Base-by-base conservation (phyloP, 2,888 invertebrate species). In the Athalia circularis region DNA sequence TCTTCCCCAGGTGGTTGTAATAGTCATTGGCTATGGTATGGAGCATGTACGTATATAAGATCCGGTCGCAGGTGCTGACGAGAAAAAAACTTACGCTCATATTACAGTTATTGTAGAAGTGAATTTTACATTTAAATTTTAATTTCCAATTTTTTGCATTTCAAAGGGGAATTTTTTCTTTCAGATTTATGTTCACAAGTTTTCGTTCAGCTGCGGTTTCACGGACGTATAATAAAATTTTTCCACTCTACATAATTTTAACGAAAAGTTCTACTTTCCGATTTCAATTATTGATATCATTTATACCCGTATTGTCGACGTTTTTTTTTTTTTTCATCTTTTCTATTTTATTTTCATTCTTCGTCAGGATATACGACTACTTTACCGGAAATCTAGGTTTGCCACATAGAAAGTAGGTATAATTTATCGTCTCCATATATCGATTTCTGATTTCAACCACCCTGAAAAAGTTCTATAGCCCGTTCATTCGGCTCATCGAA, bases 1-100 rank as follows among this genome's bases (percentile, higher is more conserved):
- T 13, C 57, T 57, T 72, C 57, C 72, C 72, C 72, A 59, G 72
- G 72, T 47, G 72, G 72, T 59, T 59, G n/a, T 72, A 72, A 72
- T 59, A 72, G 47, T 72, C 72, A 72, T 72, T 72, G 57, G n/a
- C 47, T 72, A 47, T 59, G 59, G 57, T 15, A 43, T 59, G 68
- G 65, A 29, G 29, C 29, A 29, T 29, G 29, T 29, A 29, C 29
- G 2, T n/a, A 2, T 29, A 29, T 29, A 29, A 29, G 29, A 29
- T 29, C 29, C 9, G 64, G 29, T 59, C 57, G n/a, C 72, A 47
- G 59, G 72, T 72, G 72, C 47, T 72, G 70, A 72, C 45, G 72
- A 59, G 57, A 72, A 57, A 45, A 45, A 54, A 5, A 54, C 9
- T 6, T 6, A 11, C n/a, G 0, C 11, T 11, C 5, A 6, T 11